Percentiles rank a stretch among this genome's conserved stretches.
phyloP scores from a whole-genome alignment of 2,113 vertebrate genomes.

The Glaucomys volans region DNA sequence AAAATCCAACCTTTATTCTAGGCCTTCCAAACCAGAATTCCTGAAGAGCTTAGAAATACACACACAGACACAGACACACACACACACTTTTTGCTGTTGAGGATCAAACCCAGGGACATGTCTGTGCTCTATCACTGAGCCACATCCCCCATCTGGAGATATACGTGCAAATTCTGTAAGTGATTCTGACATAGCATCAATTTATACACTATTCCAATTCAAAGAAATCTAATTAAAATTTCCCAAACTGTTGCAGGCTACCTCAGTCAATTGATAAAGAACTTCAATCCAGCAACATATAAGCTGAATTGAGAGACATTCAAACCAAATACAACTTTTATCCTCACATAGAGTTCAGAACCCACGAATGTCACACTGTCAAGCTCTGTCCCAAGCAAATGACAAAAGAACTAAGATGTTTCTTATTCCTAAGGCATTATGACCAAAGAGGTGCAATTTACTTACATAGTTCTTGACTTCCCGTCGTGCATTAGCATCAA shows the following conservation, averaged over 20 bases:
- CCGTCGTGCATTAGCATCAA: conserved; percentile 94
- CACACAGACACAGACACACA: neutral
- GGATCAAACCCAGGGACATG: neutral
- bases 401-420: neutral
- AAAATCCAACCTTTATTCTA: neutral
- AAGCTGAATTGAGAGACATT: neutral
- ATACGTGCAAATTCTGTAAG: neutral
- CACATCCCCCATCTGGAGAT: neutral
- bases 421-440: neutral
- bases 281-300: neutral
- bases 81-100: neutral
- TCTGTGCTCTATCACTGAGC: neutral
- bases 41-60: neutral
- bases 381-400: neutral
- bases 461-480: conserved; percentile 99
- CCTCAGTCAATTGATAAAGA: neutral
- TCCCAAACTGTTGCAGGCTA: neutral
- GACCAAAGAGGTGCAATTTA: conserved; percentile 10
- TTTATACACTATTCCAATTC: neutral
- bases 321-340: conserved; percentile 46
- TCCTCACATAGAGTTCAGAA: neutral
- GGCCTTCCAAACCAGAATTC: neutral
- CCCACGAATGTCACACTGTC: conserved; percentile 9
- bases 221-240: neutral
- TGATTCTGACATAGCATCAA: neutral